phyloP scores from a whole-genome alignment of 2,113 vertebrate genomes.

The Myotis brandtii region DNA sequence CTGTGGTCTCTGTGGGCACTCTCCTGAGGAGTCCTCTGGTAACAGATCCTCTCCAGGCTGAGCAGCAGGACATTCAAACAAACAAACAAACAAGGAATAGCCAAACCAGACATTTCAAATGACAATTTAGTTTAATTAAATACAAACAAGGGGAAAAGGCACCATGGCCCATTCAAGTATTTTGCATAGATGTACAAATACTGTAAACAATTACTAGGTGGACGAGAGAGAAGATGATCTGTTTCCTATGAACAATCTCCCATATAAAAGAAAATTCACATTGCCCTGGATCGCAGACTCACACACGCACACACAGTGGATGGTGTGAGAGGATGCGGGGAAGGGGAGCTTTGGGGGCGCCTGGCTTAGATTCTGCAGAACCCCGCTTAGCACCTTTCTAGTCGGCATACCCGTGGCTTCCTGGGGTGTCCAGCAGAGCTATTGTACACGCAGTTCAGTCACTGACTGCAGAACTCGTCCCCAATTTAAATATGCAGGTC shows the following conservation, averaged over 20 bases:
- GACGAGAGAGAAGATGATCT: conserved; percentile 76
- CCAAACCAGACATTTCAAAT: conserved; percentile 61
- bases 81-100: not conserved
- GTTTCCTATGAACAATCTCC: conserved; percentile 68
- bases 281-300: conserved; percentile 72
- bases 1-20: not conserved
- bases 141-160: conserved; percentile 86
- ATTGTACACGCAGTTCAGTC: not conserved
- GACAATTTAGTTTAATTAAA: conserved; percentile 86
- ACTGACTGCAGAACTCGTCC: conserved; percentile 30
- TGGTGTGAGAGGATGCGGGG: not conserved
- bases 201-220: conserved; percentile 86
- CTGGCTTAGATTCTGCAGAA: conserved; percentile 32
- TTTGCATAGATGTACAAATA: conserved; percentile 88
- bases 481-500: not conserved
- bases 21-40: not conserved
- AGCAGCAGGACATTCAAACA: not conserved
- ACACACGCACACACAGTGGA: conserved; percentile 21
- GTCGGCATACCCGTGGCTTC: not conserved
- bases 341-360: not conserved
- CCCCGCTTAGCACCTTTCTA: conserved; percentile 24
- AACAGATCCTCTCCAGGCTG: not conserved
- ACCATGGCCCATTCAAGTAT: conserved; percentile 89
- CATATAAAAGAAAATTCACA: conserved; percentile 72
- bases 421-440: conserved; percentile 20